These are phyloP conservation scores for Isurus oxyrinchus DNA, from an alignment of 2,113 vertebrate species.

Conservation along the genomic window DNA sequence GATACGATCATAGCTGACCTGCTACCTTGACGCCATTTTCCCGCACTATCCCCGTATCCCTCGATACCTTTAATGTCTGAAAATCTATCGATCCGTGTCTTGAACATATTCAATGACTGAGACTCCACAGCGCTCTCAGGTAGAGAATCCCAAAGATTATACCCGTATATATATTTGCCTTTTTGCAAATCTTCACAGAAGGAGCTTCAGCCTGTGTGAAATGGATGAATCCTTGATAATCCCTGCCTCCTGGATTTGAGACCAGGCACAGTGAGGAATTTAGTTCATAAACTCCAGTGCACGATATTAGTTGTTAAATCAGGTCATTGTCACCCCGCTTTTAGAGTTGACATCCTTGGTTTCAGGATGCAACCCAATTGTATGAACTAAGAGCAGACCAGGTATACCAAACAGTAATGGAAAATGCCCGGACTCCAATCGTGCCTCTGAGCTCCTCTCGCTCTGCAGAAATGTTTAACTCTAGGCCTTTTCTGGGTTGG, in stretches of 20 bases:
- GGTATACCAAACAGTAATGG: background rate
- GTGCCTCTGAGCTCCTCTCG: background rate
- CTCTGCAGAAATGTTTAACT: background rate
- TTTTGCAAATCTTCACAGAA: background rate
- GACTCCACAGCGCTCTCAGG: too few relatives aligned
- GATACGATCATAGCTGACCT: too few relatives aligned
- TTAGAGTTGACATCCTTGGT: background rate
- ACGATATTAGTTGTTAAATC: background rate
- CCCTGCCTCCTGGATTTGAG: background rate
- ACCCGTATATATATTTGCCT: background rate
- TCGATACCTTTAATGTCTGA: too few relatives aligned
- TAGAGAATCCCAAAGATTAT: too few relatives aligned
- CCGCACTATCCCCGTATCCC: too few relatives aligned
- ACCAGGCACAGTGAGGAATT: too few relatives aligned
- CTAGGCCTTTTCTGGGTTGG: background rate
- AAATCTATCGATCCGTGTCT: too few relatives aligned
- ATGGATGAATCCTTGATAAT: background rate
- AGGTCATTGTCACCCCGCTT: background rate
- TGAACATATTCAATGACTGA: too few relatives aligned
- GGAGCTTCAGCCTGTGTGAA: background rate
- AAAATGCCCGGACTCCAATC: background rate
- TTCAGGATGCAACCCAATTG: background rate
- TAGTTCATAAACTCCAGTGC: background rate
- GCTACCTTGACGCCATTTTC: too few relatives aligned
- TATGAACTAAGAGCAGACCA: background rate